phyloP scores from a whole-genome alignment of 2,888 invertebrate species.

The Zaprionus bogoriensis region DNA sequence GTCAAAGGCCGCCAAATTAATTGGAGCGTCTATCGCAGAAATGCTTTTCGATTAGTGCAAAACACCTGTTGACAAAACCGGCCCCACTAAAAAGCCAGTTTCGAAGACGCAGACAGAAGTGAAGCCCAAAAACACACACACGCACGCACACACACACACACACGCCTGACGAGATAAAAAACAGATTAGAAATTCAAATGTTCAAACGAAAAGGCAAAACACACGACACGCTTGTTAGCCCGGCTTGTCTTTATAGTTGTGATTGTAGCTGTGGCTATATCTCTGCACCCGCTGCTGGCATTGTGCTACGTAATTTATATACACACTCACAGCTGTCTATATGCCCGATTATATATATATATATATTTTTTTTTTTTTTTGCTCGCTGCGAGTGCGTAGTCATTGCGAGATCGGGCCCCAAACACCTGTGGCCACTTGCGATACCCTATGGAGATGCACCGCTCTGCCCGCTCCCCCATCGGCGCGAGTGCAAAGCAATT shows the following conservation, averaged over 20 bases:
- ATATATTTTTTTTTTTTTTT: too few species aligned
- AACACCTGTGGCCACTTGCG: conserved; percentile 72
- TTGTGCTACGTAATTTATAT: conserved; percentile 39
- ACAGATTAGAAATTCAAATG: conserved; percentile 76
- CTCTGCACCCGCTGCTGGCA: conserved; percentile 41
- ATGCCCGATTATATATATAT: background rate
- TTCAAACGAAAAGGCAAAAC: conserved; percentile 29
- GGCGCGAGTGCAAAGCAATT: background rate
- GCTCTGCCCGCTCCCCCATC: background rate
- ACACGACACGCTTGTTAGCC: conserved; percentile 19
- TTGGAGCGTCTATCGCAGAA: conserved; percentile 65
- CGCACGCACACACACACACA: conserved; percentile 16
- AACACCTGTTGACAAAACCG: conserved; percentile 72
- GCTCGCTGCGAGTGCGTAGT: background rate
- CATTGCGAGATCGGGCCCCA: background rate
- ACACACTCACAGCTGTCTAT: background rate
- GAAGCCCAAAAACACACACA: conserved; percentile 23
- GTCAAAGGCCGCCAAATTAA: conserved; percentile 61
- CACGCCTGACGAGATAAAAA: conserved; percentile 59
- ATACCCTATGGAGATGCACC: too few species aligned
- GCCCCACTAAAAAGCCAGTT: conserved; percentile 58
- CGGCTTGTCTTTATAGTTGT: background rate
- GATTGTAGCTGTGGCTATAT: too few species aligned
- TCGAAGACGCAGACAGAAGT: conserved; percentile 44
- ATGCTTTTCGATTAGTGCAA: conserved; percentile 70